Evolutionary conservation across 1,140 invertebrate genomes (phyloP).

Genomic region (Pseudomyrmex cubaensis): DNA sequence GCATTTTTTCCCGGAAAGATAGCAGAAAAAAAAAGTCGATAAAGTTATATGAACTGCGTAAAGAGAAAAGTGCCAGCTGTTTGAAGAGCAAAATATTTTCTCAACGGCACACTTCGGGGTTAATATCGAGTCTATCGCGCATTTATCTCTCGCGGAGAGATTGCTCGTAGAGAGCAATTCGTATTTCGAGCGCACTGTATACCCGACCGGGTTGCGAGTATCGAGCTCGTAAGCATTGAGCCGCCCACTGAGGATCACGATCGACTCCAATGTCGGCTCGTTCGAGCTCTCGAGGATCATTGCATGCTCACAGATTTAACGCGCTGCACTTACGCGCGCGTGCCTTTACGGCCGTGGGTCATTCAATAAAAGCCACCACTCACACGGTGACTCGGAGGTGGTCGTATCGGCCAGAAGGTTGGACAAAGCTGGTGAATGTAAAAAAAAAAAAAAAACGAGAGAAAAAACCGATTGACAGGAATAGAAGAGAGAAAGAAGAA

Average conservation of each 20-base stretch:
- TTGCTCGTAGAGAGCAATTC: conserved; percentile 13
- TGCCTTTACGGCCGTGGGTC: conserved; percentile 59
- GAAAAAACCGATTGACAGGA: background rate
- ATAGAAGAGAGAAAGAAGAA: background rate
- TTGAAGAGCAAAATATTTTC: background rate
- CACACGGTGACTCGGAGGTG: conserved; percentile 38
- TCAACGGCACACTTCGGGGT: background rate
- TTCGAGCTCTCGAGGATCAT: conserved; percentile 10
- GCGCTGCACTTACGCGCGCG: conserved; percentile 59
- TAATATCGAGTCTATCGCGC: conserved; percentile 1
- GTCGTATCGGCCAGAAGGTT: conserved; percentile 19
- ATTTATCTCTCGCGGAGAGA: conserved; percentile 4
- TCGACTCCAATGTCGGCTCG: conserved; percentile 13
- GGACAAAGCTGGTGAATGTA: background rate
- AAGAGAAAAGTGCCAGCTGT: background rate
- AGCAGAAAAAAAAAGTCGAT: conserved; percentile 13
- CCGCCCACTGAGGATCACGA: conserved; percentile 23
- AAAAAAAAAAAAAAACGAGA: background rate
- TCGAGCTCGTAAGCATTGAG: conserved; percentile 15
- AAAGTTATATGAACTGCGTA: too few species aligned
- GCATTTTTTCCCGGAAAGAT: conserved; percentile 37
- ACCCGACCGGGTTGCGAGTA: background rate
- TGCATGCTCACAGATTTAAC: conserved; percentile 59
- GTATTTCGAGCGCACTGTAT: background rate
- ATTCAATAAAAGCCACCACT: conserved; percentile 70